Conservation (phyloP, 2,797 vertebrate genomes). For the Mallotus villosus region DNA sequence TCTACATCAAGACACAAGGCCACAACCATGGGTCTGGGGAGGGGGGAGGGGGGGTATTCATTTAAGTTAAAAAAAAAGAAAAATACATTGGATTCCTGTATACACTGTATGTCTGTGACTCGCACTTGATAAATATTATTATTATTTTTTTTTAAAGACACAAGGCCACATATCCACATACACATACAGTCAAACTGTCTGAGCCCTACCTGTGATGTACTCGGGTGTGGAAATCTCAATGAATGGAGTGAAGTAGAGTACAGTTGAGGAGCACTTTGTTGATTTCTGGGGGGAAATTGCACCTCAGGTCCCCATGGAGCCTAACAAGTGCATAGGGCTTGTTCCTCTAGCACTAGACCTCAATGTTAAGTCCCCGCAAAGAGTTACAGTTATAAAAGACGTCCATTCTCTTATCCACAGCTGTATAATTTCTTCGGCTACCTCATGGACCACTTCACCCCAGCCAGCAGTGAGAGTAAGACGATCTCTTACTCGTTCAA, state of each 20-base stretch:
- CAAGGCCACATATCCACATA: background rate
- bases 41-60: no score
- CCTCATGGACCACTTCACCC: conserved; percentile 87
- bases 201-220: background rate
- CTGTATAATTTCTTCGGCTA: conserved; percentile 91
- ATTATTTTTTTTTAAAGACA: no score
- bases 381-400: background rate
- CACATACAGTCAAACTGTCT: background rate
- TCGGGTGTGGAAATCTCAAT: background rate
- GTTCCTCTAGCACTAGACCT: no score
- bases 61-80: no score
- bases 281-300: no score
- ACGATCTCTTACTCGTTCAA: conserved; percentile 8
- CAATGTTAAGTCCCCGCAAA: background rate
- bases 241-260: background rate
- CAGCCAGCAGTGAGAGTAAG: conserved; percentile 85
- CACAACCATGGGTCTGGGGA: no score
- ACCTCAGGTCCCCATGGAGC: no score
- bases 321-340: no score
- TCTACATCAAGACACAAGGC: background rate
- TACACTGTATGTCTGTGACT: no score
- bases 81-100: no score
- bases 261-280: no score
- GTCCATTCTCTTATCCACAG: conserved; percentile 63
- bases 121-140: no score